phyloP scores from a whole-genome alignment of 2,888 invertebrate species.

The Eupithecia dodoneata region DNA sequence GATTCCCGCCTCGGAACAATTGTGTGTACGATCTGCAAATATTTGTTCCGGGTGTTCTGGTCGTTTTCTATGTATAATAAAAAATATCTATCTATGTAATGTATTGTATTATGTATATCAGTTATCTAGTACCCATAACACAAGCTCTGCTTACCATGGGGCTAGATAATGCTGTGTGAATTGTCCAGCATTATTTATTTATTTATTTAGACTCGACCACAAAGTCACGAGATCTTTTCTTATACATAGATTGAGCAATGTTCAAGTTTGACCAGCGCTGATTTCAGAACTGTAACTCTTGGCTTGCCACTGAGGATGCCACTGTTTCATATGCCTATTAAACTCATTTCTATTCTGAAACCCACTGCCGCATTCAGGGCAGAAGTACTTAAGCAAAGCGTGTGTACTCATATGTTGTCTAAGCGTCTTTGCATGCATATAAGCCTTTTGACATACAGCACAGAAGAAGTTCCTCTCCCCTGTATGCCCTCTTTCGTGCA shows the following conservation, averaged over 20 bases:
- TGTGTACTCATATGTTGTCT: slow-evolving; percentile 76
- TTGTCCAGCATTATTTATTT: no score
- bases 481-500: slow-evolving; percentile 73
- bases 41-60: no score
- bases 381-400: slow-evolving; percentile 67
- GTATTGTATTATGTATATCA: no score
- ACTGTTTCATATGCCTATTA: slow-evolving; percentile 73
- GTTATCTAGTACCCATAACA: no score
- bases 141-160: no score
- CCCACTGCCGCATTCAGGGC: slow-evolving; percentile 70
- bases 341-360: slow-evolving; percentile 72
- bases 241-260: background rate
- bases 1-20: no score
- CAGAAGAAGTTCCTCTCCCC: slow-evolving; percentile 77
- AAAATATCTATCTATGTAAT: no score
- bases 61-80: no score
- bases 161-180: no score
- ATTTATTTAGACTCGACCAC: no score
- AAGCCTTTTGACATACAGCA: slow-evolving; percentile 70
- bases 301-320: slow-evolving; percentile 75
- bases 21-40: no score
- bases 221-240: background rate
- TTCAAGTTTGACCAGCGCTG: slow-evolving; percentile 32
- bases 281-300: slow-evolving; percentile 61
- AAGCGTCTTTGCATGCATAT: slow-evolving; percentile 75